phyloP scores from a whole-genome alignment of 1,140 invertebrate genomes.

The Vanessa atalanta region DNA sequence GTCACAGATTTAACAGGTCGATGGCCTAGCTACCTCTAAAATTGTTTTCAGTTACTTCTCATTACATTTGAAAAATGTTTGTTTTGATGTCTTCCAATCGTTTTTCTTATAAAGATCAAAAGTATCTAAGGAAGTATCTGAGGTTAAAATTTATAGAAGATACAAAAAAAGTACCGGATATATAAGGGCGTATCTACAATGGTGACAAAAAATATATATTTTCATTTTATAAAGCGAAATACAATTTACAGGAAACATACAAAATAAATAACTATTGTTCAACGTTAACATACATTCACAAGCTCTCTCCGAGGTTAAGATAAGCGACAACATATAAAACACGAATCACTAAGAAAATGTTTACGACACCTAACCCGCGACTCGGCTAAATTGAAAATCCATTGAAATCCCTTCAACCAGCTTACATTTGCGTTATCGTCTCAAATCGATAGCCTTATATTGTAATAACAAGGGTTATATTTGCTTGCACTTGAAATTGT shows the following conservation, averaged over 20 bases:
- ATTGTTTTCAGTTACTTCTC: no score
- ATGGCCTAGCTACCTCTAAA: no score
- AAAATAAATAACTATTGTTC: background rate
- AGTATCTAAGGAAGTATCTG: no score
- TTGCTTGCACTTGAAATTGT: background rate
- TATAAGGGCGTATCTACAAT: no score
- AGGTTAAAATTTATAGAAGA: no score
- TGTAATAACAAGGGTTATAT: background rate
- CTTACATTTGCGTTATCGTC: conserved; percentile 6
- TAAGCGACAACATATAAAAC: conserved; percentile 37
- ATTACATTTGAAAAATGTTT: no score
- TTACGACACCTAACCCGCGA: conserved; percentile 46
- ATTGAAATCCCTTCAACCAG: conserved; percentile 40
- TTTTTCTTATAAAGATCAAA: no score
- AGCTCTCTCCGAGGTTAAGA: conserved; percentile 21
- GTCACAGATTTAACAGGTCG: no score
- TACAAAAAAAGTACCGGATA: no score
- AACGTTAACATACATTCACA: conserved; percentile 12
- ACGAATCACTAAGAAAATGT: conserved; percentile 41
- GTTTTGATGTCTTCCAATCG: no score
- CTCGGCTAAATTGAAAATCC: conserved; percentile 47
- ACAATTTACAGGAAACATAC: background rate
- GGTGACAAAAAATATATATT: no score
- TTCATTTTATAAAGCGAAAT: no score
- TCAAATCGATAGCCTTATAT: conserved; percentile 5